These are phyloP conservation scores for Heterodera filipjevi DNA, from an alignment of 2,888 invertebrate genomes.

Conservation along the genomic window DNA sequence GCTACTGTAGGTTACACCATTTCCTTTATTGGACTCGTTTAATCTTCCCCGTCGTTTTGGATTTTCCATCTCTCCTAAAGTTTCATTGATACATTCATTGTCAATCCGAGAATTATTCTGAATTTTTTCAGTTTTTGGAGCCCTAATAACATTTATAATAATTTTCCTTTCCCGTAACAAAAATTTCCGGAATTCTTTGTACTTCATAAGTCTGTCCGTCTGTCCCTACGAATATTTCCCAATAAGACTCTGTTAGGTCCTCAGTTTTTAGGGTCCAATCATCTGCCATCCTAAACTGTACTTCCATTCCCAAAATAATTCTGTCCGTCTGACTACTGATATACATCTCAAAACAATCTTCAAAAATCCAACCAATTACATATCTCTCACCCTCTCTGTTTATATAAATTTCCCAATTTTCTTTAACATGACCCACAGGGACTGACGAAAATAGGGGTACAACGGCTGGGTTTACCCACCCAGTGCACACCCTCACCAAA, in stretches of 20 bases:
- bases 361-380: neutral
- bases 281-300: neutral
- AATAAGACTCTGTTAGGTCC: neutral
- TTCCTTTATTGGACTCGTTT: neutral
- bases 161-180: neutral
- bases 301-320: neutral
- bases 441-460: neutral
- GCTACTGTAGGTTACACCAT: neutral
- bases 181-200: neutral
- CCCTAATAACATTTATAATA: neutral
- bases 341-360: neutral
- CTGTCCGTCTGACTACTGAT: neutral
- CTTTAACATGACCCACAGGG: neutral
- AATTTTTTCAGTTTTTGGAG: neutral
- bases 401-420: neutral
- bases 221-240: neutral
- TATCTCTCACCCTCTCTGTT: neutral
- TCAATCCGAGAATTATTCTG: neutral
- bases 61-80: neutral
- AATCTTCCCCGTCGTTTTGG: neutral
- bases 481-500: neutral
- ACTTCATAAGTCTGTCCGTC: neutral
- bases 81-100: neutral
- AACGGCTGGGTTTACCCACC: neutral
- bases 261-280: neutral